Evolutionary conservation across 2,113 vertebrate species (phyloP).

Genomic region (Python bivittatus): DNA sequence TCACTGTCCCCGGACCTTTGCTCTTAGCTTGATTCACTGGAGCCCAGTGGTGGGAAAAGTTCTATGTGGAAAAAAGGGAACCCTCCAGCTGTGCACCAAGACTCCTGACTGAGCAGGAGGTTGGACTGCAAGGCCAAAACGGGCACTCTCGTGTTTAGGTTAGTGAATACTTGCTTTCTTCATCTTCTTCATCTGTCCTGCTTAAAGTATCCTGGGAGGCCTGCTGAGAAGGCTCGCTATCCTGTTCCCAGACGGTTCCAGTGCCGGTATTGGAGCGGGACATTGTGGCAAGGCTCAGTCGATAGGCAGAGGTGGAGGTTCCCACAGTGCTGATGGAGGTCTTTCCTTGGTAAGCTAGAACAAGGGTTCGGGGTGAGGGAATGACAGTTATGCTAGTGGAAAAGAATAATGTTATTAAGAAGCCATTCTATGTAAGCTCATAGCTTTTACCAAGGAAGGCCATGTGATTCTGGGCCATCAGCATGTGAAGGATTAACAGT

Average conservation of each 20-base stretch:
- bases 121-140: not conserved
- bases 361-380: slow-evolving; percentile 4
- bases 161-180: slow-evolving; percentile 86
- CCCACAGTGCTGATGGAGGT: slow-evolving; percentile 96
- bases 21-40: not conserved
- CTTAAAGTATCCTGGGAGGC: slow-evolving; percentile 97
- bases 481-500: not conserved
- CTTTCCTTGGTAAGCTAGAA: slow-evolving; percentile 95
- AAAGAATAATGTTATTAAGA: not conserved
- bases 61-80: not conserved
- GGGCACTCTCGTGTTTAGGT: too few species aligned
- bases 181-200: slow-evolving; percentile 96
- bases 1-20: not conserved
- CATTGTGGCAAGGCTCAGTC: slow-evolving; percentile 97
- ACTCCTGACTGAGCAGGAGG: not conserved
- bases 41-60: not conserved
- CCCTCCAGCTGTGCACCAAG: not conserved
- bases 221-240: slow-evolving; percentile 95
- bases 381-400: not conserved
- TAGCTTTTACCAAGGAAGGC: not conserved
- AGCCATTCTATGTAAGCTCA: too few species aligned
- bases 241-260: slow-evolving; percentile 97
- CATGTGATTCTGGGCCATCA: not conserved
- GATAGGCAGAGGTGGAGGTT: slow-evolving; percentile 95
- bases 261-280: slow-evolving; percentile 98